These are phyloP conservation scores for Menidia beryllina DNA, from an alignment of 2,113 vertebrate genomes.

Conservation along the genomic window DNA sequence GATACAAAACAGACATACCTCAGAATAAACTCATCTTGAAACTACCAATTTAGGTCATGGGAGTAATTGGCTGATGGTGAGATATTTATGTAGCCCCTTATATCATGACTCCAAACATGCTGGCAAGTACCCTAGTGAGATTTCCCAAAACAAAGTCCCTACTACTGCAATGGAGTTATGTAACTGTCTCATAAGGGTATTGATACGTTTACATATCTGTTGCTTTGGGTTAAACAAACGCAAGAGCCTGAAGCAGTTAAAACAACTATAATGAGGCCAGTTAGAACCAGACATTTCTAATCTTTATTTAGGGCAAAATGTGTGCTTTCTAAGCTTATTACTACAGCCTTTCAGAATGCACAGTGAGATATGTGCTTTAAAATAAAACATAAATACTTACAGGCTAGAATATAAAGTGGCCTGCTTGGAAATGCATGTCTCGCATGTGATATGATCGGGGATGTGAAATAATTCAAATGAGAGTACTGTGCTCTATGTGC, in stretches of 20 bases:
- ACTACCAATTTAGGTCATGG: conserved; percentile 74
- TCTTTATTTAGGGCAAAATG: not conserved
- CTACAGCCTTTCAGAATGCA: conserved; percentile 13
- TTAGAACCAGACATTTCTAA: not conserved
- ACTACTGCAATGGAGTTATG: not conserved
- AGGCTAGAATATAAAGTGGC: not conserved
- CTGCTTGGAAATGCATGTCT: not conserved
- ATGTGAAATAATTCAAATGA: conserved; percentile 1
- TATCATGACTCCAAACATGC: conserved; percentile 44
- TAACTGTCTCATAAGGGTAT: not conserved
- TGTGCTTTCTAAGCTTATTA: not conserved
- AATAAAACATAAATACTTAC: conserved; percentile 10
- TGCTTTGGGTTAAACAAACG: conserved; percentile 23
- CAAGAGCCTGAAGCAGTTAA: not conserved
- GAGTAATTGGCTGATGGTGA: conserved; percentile 27
- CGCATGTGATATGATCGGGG: conserved; percentile 35
- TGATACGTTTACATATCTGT: conserved; percentile 28
- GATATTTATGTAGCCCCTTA: conserved; percentile 27
- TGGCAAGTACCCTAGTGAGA: conserved; percentile 19
- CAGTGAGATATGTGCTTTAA: not conserved
- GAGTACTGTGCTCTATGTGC: not conserved
- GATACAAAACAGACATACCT: conserved; percentile 51
- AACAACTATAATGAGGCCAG: conserved; percentile 3
- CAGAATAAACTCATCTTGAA: conserved; percentile 49
- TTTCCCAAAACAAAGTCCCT: conserved; percentile 19